Evolutionary conservation across 2,113 vertebrate genomes (phyloP), one percentile per base, ranked within the genome.

Genomic region (Reinhardtius hippoglossoides): DNA sequence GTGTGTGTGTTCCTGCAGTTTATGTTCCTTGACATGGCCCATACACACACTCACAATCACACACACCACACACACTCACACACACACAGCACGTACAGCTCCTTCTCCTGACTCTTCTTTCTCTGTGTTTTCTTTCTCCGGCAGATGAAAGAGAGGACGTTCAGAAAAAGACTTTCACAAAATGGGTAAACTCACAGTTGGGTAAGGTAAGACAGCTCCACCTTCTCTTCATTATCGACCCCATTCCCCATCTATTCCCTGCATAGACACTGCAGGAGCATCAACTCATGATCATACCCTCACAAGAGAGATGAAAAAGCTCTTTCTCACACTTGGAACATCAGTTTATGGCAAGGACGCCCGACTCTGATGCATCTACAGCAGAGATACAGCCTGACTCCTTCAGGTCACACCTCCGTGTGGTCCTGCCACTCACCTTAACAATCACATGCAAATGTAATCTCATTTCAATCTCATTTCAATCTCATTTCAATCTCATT

Each of bases 151-250:
- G 98, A 91, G 97, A 99, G 95, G 98, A 97, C 93, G 95, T 99
- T 93, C 98, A 99, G 94, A 99, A 98, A 96, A 99, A 99, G 96
- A 98, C 97, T 93, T 99, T 99, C 96, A 97, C 97, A 92, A 99
- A 99, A 96, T 99, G 98, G 98, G 96, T 99, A 95, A 99, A 98
- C 93, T 95, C 96, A 80, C 97, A 99, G 90, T 95, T 99, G 92
- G 85, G 95, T 92, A 99, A 99, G 97, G 98, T 99, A 97, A 92
- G 91, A n/a, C 27, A 7, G 0, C 8, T 24, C 31, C 31, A 31
- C 21, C 15, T 46, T 60, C 37, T 59, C 24, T 55, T 21, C 23
- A 16, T 52, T 63, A 40, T 42, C 3, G 7, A 24, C 5, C 42
- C 8, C 14, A 2, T 65, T n/a, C 10, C 12, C 8, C 16, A 1